phyloP scores from a whole-genome alignment of 2,113 vertebrate genomes.

The Onychostoma macrolepis region DNA sequence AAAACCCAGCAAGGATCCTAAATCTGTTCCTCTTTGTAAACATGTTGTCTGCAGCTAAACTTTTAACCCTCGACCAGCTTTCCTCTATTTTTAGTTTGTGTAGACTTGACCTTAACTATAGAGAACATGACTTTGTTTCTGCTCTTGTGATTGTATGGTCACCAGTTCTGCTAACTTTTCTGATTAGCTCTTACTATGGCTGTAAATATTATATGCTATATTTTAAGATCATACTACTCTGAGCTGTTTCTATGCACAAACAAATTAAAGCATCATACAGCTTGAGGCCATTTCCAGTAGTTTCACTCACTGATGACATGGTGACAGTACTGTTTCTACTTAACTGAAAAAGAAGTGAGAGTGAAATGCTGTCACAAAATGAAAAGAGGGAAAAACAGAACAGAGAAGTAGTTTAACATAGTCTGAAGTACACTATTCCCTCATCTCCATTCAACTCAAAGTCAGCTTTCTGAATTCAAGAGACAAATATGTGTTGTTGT shows the following conservation, averaged over 20 bases:
- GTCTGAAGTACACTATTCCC: not conserved
- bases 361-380: not conserved
- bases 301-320: constrained; percentile 21
- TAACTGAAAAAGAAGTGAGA: not conserved
- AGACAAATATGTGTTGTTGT: constrained; percentile 14
- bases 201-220: not conserved
- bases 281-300: not conserved
- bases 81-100: not conserved
- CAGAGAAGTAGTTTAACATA: not conserved
- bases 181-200: constrained; percentile 4
- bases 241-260: not conserved
- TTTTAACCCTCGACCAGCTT: not conserved
- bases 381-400: not conserved
- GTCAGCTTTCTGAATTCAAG: not conserved
- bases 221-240: not conserved
- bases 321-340: not conserved
- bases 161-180: not conserved
- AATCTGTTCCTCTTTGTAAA: constrained; percentile 5
- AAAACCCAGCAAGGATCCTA: not conserved
- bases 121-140: not conserved
- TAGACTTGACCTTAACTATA: not conserved
- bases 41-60: not conserved
- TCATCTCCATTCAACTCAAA: constrained; percentile 8
- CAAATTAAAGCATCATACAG: not conserved
- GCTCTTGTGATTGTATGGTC: not conserved